Evolutionary conservation across 2,113 vertebrate genomes (phyloP).

Genomic region (Myanophis thanlyinensis): DNA sequence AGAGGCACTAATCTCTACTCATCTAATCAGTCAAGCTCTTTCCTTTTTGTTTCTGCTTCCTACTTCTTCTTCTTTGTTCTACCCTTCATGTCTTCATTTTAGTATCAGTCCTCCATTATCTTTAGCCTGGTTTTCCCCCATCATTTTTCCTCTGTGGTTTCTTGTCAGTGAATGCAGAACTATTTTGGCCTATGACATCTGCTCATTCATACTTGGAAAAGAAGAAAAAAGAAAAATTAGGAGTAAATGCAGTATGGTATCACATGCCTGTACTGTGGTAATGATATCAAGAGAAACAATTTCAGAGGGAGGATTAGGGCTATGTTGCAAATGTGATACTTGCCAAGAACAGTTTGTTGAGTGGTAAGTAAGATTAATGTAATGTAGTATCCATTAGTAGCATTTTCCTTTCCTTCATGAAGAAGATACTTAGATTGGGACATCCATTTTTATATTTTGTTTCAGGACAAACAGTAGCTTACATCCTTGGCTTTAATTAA

Average conservation of each 20-base stretch:
- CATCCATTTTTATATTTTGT: neutral
- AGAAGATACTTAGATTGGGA: neutral
- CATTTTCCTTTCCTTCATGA: neutral
- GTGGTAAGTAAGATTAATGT: neutral
- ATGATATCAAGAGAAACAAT: neutral
- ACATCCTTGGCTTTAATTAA: neutral
- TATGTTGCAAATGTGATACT: neutral
- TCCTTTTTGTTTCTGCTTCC: neutral
- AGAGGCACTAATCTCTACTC: neutral
- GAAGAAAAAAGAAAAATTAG: neutral
- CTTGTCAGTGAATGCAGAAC: neutral
- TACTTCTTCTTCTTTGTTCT: neutral
- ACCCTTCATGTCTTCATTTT: neutral
- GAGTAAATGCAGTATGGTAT: neutral
- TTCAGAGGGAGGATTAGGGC: neutral
- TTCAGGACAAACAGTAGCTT: neutral
- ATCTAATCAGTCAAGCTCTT: neutral
- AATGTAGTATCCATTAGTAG: neutral
- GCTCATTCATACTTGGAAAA: neutral
- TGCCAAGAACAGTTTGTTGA: neutral
- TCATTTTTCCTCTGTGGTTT: neutral
- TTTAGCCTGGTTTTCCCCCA: neutral
- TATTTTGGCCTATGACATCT: neutral
- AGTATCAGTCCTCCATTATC: neutral
- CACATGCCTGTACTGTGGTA: neutral